phyloP scores from a whole-genome alignment of 35 echinoderm and acorn worm species.

The Lytechinus pictus region DNA sequence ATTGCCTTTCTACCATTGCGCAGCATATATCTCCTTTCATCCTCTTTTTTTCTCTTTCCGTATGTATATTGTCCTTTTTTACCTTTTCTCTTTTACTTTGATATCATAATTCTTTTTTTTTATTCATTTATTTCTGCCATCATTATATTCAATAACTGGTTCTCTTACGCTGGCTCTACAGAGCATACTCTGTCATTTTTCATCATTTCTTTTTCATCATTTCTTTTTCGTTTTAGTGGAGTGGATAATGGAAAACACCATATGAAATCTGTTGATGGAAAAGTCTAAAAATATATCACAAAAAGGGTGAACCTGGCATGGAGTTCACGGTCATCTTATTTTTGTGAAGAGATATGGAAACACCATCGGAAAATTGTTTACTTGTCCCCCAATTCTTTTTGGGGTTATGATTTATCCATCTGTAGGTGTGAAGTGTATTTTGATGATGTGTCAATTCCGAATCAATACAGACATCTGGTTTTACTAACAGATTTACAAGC shows the following conservation, averaged over 20 bases:
- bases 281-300: neutral
- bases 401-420: neutral
- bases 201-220: neutral
- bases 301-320: neutral
- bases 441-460: neutral
- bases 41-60: neutral
- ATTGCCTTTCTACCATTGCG: neutral
- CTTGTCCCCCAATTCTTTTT: neutral
- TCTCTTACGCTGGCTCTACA: neutral
- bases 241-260: neutral
- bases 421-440: slow-evolving; percentile 3
- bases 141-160: neutral
- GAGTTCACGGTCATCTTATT: slow-evolving; percentile 5
- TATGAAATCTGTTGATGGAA: neutral
- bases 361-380: neutral
- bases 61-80: neutral
- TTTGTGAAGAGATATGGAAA: neutral
- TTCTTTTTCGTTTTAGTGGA: neutral
- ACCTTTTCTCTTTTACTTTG: neutral
- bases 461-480: neutral
- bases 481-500: neutral
- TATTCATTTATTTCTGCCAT: neutral
- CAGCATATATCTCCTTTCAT: neutral
- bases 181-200: neutral
- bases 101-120: neutral